A percentile compares a stretch with the other conserved stretches of the same genome.
phyloP scores from a whole-genome alignment of 2,113 vertebrate species.

The Eupsittula cactorum region DNA sequence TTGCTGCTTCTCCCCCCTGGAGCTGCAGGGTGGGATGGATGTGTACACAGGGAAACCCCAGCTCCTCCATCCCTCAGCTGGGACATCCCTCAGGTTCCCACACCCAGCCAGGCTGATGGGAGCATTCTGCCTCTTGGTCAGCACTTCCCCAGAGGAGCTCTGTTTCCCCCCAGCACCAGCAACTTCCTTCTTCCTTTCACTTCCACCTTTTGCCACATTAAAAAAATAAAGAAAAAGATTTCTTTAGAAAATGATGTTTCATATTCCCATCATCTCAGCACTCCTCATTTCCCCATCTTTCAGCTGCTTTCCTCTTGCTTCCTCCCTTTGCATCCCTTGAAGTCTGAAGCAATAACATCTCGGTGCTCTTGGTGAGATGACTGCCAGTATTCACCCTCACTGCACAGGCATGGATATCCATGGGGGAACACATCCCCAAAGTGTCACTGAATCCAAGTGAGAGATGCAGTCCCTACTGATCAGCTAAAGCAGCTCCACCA shows the following conservation, averaged over 20 bases:
- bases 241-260: neutral
- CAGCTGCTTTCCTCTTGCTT: neutral
- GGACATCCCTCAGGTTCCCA: neutral
- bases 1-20: neutral
- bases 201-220: slow-evolving; percentile 1
- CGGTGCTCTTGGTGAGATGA: rapidly evolving
- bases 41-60: neutral
- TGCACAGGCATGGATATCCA: neutral
- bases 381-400: neutral
- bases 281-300: slow-evolving; percentile 37
- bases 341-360: neutral
- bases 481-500: neutral
- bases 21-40: neutral
- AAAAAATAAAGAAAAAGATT: neutral
- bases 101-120: neutral
- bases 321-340: neutral
- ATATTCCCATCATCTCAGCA: slow-evolving; percentile 40
- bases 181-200: slow-evolving; percentile 51
- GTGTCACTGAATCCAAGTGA: neutral
- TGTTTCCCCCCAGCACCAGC: neutral
- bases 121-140: neutral
- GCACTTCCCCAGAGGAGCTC: slow-evolving; percentile 13
- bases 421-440: neutral
- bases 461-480: neutral
- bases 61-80: neutral